These are phyloP conservation scores for Poecilia wingei DNA, from an alignment of 2,797 vertebrate species.

Conservation along the genomic window DNA sequence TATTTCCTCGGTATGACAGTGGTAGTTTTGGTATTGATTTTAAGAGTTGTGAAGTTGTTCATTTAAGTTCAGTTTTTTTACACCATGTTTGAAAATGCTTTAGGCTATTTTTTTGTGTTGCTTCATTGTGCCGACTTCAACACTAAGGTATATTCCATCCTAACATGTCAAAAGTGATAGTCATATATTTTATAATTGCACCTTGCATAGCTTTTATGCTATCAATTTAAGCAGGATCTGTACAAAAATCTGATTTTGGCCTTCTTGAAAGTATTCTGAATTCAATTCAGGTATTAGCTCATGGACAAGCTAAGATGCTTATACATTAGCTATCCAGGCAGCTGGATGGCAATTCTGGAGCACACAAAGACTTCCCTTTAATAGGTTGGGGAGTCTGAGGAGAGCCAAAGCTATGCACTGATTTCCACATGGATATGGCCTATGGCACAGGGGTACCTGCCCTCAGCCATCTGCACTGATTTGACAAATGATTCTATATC, in stretches of 20 bases:
- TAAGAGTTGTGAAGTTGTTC: neutral
- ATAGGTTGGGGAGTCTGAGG: slow-evolving; percentile 68
- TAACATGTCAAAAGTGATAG: slow-evolving; percentile 22
- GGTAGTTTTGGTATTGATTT: neutral
- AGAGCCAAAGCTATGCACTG: slow-evolving; percentile 72
- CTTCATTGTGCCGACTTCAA: neutral
- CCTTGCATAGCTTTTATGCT: slow-evolving; percentile 5
- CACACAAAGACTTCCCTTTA: slow-evolving; percentile 79
- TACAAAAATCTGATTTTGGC: slow-evolving; percentile 31
- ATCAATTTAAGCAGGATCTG: slow-evolving; percentile 20
- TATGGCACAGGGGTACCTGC: slow-evolving; percentile 77
- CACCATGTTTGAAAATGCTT: neutral
- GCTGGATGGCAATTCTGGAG: slow-evolving; percentile 67
- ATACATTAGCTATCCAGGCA: slow-evolving; percentile 69
- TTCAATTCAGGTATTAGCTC: slow-evolving; percentile 58
- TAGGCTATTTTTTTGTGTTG: neutral
- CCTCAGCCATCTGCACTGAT: slow-evolving; percentile 80
- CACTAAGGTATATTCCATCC: neutral
- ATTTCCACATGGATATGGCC: slow-evolving; percentile 82
- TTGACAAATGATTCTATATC: slow-evolving; percentile 87
- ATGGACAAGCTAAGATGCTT: slow-evolving; percentile 71
- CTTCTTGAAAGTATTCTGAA: slow-evolving; percentile 45
- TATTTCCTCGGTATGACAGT: neutral
- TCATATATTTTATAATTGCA: slow-evolving; percentile 21
- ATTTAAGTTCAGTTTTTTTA: neutral